Evolutionary conservation across 2,888 invertebrate species (phyloP).

Genomic region (Bruchidius siliquastri): DNA sequence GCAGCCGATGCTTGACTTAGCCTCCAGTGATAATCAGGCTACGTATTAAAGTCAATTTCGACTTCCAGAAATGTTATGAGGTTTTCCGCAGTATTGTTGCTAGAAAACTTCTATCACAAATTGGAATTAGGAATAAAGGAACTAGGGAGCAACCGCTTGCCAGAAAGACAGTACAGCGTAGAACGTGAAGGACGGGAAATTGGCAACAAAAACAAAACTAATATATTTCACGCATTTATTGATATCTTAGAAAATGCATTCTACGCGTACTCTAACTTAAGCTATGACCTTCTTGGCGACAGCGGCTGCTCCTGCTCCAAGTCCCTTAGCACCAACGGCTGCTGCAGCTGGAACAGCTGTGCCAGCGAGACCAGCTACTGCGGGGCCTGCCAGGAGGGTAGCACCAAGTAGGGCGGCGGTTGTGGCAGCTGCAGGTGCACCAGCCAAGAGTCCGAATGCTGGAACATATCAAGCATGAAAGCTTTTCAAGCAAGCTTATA

Average conservation of each 20-base stretch:
- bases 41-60: too few species aligned
- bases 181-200: background rate
- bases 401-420: background rate
- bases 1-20: too few species aligned
- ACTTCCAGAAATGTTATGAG: too few species aligned
- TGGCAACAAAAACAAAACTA: background rate
- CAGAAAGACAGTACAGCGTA: background rate
- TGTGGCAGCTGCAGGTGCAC: background rate
- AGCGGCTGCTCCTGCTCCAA: background rate
- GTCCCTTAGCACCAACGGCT: background rate
- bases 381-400: background rate
- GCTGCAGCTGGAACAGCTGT: background rate
- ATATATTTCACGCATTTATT: background rate
- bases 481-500: too few species aligned
- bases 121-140: background rate
- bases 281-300: background rate
- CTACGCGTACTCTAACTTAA: background rate
- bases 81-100: too few species aligned
- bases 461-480: too few species aligned
- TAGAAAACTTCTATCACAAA: too few species aligned
- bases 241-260: background rate
- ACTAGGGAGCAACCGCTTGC: background rate
- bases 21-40: too few species aligned
- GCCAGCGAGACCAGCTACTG: background rate
- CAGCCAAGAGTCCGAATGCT: too few species aligned